Base-by-base conservation (phyloP, 2,113 vertebrate species). In the Percopsis transmontana region DNA sequence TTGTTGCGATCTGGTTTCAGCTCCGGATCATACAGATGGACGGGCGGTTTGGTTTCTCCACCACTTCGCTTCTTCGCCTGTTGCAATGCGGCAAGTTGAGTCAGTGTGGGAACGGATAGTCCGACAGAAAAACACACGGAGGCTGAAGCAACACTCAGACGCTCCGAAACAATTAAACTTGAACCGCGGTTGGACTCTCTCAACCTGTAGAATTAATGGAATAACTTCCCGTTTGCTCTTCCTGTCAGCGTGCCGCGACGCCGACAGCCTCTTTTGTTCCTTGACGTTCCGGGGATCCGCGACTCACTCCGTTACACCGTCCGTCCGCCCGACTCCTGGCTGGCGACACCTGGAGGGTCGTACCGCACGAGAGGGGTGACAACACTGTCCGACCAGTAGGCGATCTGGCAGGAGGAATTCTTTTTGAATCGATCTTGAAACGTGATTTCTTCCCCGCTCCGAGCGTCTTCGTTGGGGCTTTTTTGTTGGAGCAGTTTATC, bases 71-170 rank as follows among this genome's bases (percentile, higher is more conserved):
- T 85, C 90, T 92, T 91, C 87, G 94, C 95, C 95, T 96, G 95
- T 96, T 96, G 95, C 96, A 97, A 96, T 97, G 96, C 95, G 94
- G 93, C 96, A 95, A 93, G 92, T 86, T 81, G 78, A 5, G 77
- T 76, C 79, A 68, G 81, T 33, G 72, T 58, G 74, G 64, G 66
- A 68, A 51, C 39, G 55, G 74, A 45, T 58, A 74, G 81, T 83
- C 75, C 89, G 44, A 38, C 68, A 62, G 64, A 71, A 67, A 64
- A 76, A 66, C 51, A 3, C 62, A 54, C 55, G 65, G 18, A 64
- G 66, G 19, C 39, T 53, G 44, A 40, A 53, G 61, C 68, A 50
- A 66, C 69, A 7, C 62, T 51, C 54, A 23, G 71, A 54, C 77
- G 71, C 72, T 84, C 68, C 58, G 20, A 62, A 60, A 24, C 38